Evolutionary conservation across 2,888 invertebrate genomes (phyloP).

Genomic region (Metellina segmentata): DNA sequence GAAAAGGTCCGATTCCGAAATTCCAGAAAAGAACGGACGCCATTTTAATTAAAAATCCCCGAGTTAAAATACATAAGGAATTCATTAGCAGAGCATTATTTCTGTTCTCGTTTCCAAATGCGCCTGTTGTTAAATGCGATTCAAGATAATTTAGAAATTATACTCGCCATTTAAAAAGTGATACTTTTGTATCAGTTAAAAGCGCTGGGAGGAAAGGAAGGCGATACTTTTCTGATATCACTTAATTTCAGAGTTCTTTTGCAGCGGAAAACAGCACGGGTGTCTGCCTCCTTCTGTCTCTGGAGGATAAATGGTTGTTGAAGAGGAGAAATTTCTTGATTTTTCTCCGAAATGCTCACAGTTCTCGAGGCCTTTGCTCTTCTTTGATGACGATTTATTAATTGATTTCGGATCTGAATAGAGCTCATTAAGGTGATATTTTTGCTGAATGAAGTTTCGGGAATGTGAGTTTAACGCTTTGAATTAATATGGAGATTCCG

Average conservation of each 20-base stretch:
- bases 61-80: constrained; percentile 16
- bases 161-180: not conserved
- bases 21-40: constrained; percentile 28
- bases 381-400: not conserved
- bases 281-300: not conserved
- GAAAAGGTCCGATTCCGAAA: not conserved
- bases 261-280: not conserved
- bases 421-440: not conserved
- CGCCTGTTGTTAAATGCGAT: constrained; percentile 2
- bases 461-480: not conserved
- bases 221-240: not conserved
- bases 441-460: not conserved
- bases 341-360: not conserved
- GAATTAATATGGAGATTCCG: not conserved
- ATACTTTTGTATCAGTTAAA: not conserved
- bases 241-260: not conserved
- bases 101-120: not conserved
- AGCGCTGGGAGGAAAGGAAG: not conserved
- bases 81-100: constrained; percentile 6
- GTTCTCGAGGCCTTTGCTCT: not conserved
- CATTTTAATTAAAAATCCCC: constrained; percentile 16
- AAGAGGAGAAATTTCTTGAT: not conserved
- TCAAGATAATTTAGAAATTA: constrained; percentile 10
- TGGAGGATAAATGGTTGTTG: not conserved
- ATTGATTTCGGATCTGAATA: not conserved